Evolutionary conservation across 2,797 vertebrate genomes (phyloP).

Genomic region (Basileuterus tristriatus): DNA sequence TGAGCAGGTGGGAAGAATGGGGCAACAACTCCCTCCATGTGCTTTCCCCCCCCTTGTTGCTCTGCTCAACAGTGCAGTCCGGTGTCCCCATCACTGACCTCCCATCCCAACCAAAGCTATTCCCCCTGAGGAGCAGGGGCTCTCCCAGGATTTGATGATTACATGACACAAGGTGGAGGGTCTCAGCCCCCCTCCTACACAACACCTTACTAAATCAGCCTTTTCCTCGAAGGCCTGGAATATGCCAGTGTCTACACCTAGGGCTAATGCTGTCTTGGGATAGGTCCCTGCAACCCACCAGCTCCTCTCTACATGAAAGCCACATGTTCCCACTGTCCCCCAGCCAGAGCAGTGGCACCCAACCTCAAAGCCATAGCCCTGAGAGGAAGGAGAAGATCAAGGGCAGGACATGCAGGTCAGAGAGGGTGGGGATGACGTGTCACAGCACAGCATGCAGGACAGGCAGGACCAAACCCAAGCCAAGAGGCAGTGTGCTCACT

Average conservation of each 20-base stretch:
- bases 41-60: neutral
- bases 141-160: neutral
- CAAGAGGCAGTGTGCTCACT: conserved; percentile 68
- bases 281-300: neutral
- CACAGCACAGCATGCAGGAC: neutral
- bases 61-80: neutral
- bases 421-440: neutral
- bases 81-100: accelerated
- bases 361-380: neutral
- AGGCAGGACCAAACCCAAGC: neutral
- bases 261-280: neutral
- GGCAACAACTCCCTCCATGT: accelerated
- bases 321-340: accelerated
- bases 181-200: neutral
- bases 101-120: neutral
- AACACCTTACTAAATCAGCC: neutral
- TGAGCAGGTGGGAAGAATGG: neutral
- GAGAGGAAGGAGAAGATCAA: neutral
- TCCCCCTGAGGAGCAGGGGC: neutral
- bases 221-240: neutral
- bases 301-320: neutral
- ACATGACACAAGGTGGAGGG: accelerated
- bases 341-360: neutral
- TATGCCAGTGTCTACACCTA: neutral
- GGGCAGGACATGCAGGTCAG: neutral